These are phyloP conservation scores for Osmoderma eremita DNA, from an alignment of 2,888 invertebrate genomes.

Conservation along the genomic window DNA sequence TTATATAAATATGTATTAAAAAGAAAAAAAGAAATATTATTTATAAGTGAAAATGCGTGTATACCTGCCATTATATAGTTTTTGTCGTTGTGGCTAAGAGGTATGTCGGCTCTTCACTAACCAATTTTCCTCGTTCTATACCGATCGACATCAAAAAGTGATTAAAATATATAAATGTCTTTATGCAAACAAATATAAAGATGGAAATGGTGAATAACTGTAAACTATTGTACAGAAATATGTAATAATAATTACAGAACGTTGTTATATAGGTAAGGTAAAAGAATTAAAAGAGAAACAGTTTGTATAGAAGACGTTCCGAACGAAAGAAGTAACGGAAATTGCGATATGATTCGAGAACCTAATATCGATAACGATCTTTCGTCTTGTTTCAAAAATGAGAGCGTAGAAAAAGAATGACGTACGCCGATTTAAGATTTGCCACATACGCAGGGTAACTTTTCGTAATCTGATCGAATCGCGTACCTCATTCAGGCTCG, in stretches of 20 bases:
- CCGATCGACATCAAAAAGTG: slow-evolving; percentile 4
- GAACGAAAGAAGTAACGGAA: slow-evolving; percentile 3
- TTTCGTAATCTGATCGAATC: background rate
- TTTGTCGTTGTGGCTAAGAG: too few species aligned
- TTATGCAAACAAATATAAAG: background rate
- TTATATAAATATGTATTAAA: too few species aligned
- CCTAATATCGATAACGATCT: background rate
- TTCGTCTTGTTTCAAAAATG: background rate
- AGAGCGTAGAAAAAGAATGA: background rate
- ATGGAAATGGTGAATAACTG: background rate
- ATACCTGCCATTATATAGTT: too few species aligned
- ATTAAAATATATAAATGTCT: slow-evolving; percentile 11
- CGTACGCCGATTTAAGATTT: too few species aligned
- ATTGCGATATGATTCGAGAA: slow-evolving; percentile 23
- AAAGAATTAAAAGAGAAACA: background rate
- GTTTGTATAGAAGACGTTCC: slow-evolving; percentile 23
- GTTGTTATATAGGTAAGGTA: slow-evolving; percentile 7
- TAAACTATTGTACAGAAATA: slow-evolving; percentile 7
- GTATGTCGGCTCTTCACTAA: background rate
- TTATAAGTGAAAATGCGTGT: too few species aligned
- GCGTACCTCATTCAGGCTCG: slow-evolving; percentile 8
- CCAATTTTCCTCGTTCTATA: background rate
- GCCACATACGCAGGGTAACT: too few species aligned
- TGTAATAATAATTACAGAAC: background rate
- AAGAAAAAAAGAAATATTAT: too few species aligned